These are phyloP conservation scores for Oreohelix idahoensis DNA, from an alignment of 1,140 invertebrate species.

Conservation along the genomic window DNA sequence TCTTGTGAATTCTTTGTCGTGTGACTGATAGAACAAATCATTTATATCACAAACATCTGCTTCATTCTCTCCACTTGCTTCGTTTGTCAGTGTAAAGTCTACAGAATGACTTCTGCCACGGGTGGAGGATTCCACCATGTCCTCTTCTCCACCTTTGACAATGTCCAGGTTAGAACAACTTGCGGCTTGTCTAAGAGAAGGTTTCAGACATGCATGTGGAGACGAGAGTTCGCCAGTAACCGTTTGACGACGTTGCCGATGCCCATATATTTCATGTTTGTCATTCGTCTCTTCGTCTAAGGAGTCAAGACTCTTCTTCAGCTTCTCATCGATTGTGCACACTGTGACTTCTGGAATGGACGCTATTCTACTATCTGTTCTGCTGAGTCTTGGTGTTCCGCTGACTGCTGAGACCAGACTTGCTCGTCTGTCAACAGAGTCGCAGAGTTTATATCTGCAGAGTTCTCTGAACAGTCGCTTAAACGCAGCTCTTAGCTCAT, in stretches of 20 bases:
- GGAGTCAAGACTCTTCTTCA: conserved; percentile 4
- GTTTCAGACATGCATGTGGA: background rate
- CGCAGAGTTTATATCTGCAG: conserved; percentile 6
- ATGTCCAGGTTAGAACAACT: conserved; percentile 2
- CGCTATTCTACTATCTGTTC: conserved; percentile 29
- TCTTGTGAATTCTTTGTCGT: background rate
- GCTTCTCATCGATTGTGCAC: background rate
- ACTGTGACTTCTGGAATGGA: background rate
- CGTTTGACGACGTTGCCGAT: background rate
- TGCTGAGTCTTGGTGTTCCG: conserved; percentile 26
- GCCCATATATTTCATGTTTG: background rate
- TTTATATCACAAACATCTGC: background rate
- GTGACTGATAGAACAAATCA: background rate
- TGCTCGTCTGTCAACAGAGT: background rate
- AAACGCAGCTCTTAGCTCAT: conserved; percentile 78
- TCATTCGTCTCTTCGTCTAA: background rate
- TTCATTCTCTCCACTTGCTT: background rate
- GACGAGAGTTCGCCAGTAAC: background rate
- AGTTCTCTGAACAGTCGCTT: conserved; percentile 72
- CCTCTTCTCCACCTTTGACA: no score
- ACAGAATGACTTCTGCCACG: background rate
- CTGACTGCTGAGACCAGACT: conserved; percentile 19
- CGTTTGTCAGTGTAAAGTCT: background rate
- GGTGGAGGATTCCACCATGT: no score
- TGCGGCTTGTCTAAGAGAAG: background rate